Evolutionary conservation across 1,140 invertebrate species (phyloP).

Genomic region (Cotesia vestalis): DNA sequence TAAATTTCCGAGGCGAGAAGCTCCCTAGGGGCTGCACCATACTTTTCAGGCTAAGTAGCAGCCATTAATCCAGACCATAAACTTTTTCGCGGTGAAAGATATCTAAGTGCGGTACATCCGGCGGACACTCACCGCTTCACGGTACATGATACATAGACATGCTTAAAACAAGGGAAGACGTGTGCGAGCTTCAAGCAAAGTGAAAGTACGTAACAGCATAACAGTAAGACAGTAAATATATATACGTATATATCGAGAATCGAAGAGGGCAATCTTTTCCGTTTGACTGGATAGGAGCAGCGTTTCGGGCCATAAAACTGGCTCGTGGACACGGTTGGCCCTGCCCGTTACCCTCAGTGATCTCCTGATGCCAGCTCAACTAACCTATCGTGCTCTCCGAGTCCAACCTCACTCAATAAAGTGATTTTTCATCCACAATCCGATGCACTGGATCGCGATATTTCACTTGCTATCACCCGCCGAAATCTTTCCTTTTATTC

Average conservation of each 20-base stretch:
- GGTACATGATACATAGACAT: neutral
- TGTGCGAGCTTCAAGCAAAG: constrained; percentile 8
- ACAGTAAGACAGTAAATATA: neutral
- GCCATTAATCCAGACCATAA: constrained; percentile 29
- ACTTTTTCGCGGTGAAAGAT: constrained; percentile 19
- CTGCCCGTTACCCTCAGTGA: constrained; percentile 9
- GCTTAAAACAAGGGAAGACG: neutral
- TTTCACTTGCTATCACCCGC: constrained; percentile 47
- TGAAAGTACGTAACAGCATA: neutral
- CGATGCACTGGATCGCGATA: constrained; percentile 51
- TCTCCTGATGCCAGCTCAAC: constrained; percentile 1
- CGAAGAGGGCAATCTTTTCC: constrained; percentile 44
- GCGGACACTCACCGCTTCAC: neutral
- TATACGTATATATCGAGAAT: constrained; percentile 19
- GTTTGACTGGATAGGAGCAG: constrained; percentile 42
- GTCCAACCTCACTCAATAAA: constrained; percentile 35
- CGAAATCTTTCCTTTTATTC: constrained; percentile 38
- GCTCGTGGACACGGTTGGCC: constrained; percentile 31
- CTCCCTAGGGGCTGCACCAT: neutral
- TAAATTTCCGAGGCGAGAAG: constrained; percentile 3
- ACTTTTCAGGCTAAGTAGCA: constrained; percentile 26
- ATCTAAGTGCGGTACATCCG: neutral
- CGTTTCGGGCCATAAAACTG: constrained; percentile 48
- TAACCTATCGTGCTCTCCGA: constrained; percentile 3
- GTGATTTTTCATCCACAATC: constrained; percentile 48